These are phyloP conservation scores for Adelognathus sp. DNA, from an alignment of 2,888 invertebrate genomes.

Conservation along the genomic window DNA sequence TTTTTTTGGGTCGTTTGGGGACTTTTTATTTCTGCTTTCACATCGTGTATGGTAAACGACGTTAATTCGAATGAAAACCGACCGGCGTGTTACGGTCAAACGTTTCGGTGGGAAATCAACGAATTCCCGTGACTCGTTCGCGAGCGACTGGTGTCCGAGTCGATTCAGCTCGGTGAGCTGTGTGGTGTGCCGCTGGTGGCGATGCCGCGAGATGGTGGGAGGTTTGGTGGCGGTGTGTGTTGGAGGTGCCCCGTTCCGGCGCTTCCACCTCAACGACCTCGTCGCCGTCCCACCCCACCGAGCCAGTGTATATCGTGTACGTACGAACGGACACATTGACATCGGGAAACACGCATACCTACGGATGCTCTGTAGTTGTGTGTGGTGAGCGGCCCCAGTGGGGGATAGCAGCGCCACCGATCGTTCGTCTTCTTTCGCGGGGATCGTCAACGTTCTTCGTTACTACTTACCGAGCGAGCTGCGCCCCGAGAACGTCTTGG, in stretches of 20 bases:
- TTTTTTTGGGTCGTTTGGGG: no score
- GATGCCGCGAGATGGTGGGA: slow-evolving; percentile 29
- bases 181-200: slow-evolving; percentile 13
- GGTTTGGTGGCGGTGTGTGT: slow-evolving; percentile 32
- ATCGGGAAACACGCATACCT: not conserved
- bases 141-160: slow-evolving; percentile 40
- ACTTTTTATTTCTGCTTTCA: no score
- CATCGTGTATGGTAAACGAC: not conserved
- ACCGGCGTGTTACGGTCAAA: slow-evolving; percentile 4
- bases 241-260: slow-evolving; percentile 27
- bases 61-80: slow-evolving; percentile 1
- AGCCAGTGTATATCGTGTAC: not conserved
- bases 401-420: slow-evolving; percentile 41
- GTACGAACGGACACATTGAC: slow-evolving; percentile 8
- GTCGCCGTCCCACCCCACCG: slow-evolving; percentile 3
- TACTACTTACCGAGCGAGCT: slow-evolving; percentile 22
- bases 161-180: slow-evolving; percentile 28
- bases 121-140: slow-evolving; percentile 35
- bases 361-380: not conserved
- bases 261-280: slow-evolving; percentile 20
- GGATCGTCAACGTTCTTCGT: slow-evolving; percentile 29
- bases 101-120: slow-evolving; percentile 15
- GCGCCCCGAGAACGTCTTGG: not conserved
- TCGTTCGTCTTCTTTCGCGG: slow-evolving; percentile 33
- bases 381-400: not conserved